Conservation (phyloP, 2,113 vertebrate species). For the Harpagus bidentatus region DNA sequence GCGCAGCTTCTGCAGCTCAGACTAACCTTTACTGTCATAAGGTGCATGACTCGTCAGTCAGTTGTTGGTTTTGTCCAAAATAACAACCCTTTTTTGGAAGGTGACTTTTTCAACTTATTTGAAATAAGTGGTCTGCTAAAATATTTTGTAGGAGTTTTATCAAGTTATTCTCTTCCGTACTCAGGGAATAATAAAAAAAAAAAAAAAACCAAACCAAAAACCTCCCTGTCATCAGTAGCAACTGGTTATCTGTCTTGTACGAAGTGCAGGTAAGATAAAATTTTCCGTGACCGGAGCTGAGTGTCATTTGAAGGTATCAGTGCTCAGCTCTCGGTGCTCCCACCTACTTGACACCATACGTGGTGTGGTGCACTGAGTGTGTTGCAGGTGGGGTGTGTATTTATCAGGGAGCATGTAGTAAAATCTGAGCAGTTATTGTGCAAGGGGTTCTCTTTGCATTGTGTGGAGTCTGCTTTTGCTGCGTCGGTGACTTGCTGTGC, state of each 20-base stretch:
- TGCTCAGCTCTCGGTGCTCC: not conserved
- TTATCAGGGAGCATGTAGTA: not conserved
- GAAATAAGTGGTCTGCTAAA: not conserved
- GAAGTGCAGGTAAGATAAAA: accelerated
- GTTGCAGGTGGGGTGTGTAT: not conserved
- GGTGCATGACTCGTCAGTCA: accelerated
- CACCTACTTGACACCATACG: accelerated
- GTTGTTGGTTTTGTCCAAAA: not conserved
- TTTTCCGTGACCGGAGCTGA: accelerated
- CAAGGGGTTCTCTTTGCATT: not conserved
- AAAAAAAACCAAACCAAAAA: too few relatives aligned
- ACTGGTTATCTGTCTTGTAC: accelerated
- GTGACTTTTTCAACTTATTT: not conserved
- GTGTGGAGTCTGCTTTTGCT: not conserved
- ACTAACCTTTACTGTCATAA: accelerated
- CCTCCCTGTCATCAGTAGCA: not conserved
- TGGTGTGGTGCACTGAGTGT: not conserved
- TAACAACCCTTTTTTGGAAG: not conserved
- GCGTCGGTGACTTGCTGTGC: accelerated
- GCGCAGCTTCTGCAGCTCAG: not conserved
- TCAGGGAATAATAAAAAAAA: too few relatives aligned
- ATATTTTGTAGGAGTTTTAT: not conserved
- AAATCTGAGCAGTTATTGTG: not conserved
- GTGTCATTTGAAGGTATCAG: accelerated
- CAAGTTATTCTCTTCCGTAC: accelerated